phyloP scores from a whole-genome alignment of 2,797 vertebrate genomes.

The Danio aesculapii region DNA sequence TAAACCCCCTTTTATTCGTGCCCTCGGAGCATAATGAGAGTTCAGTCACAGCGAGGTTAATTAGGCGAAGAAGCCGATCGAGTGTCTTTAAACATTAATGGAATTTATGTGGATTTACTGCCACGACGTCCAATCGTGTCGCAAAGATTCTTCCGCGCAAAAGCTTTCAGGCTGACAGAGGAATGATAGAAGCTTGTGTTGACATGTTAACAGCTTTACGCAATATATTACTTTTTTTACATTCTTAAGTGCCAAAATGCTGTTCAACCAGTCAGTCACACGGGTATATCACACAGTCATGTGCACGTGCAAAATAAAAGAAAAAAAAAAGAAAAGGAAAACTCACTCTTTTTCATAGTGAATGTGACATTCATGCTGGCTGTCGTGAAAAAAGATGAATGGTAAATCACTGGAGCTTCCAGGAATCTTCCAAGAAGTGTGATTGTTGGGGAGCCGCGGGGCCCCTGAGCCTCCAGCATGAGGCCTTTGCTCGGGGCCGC shows the following conservation, averaged over 20 bases:
- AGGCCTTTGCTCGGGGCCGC: constrained; percentile 35
- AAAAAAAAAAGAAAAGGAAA: not conserved
- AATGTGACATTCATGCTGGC: constrained; percentile 8
- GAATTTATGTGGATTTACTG: constrained; percentile 25
- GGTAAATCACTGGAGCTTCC: constrained; percentile 38
- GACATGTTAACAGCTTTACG: constrained; percentile 11
- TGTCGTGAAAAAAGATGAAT: constrained; percentile 23
- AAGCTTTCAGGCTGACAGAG: constrained; percentile 5
- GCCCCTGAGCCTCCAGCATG: constrained; percentile 28
- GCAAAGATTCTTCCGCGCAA: constrained; percentile 3
- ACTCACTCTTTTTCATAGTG: not conserved
- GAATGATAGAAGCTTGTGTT: not conserved
- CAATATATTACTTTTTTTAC: constrained; percentile 10
- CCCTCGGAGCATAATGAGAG: constrained; percentile 30
- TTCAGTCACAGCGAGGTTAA: constrained; percentile 43
- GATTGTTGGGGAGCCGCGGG: constrained; percentile 23
- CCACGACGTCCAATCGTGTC: constrained; percentile 4
- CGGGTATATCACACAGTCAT: not conserved
- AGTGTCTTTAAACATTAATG: constrained; percentile 30
- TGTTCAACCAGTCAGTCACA: not conserved
- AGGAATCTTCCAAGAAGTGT: constrained; percentile 31
- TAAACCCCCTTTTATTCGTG: constrained; percentile 48
- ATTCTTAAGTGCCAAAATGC: not conserved
- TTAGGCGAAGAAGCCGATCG: constrained; percentile 29
- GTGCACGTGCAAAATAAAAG: not conserved